Base-by-base conservation (phyloP, 2,113 vertebrate species). In the Pagrus major region DNA sequence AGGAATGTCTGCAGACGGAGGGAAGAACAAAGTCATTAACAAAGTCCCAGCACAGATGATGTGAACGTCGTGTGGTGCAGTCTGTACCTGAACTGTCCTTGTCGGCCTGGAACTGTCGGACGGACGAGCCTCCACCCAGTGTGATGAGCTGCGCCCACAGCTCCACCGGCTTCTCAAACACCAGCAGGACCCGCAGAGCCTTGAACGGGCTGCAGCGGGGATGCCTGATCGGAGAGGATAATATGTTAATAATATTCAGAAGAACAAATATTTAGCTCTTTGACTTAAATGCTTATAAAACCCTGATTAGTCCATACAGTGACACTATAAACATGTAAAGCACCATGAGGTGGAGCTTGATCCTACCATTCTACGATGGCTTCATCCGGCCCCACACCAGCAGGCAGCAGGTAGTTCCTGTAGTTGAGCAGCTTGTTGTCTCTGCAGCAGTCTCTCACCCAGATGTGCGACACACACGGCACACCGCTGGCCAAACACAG, bases 391-490 rank as follows among this genome's bases (percentile, higher is more conserved):
- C 97, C 99, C 27, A 97, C 91, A 4, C 98, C 98, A 0, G 98
- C 97, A 12, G 98, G 98, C 67, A 99, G 92, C 90, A 99, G 93
- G 90, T 99, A 99, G 91, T 97, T 97, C 67, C 95, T 95, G 65
- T 97, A 98, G 93, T 97, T 98, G 14, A 98, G 98, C 76, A 98
- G 96, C 93, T 97, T 96, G 91, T 98, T 97, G 47, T 97, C 96
- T 29, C 96, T 96, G 93, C 97, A 99, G 85, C 97, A 98, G 75
- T 99, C 98, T 14, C 96, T 93, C 79, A 99, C 97, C 98, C 98
- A 99, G 58, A 97, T 82, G 56, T 99, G 95, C 25, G 98, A 99
- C 23, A 99, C 97, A 47, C 98, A 98, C 0, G 98, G 97, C 51
- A 99, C 96, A 0, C 98, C 98, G 77, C 97, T 96, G 82, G 97